Conservation (phyloP, 2,113 vertebrate species). For the Haemorhous mexicanus region DNA sequence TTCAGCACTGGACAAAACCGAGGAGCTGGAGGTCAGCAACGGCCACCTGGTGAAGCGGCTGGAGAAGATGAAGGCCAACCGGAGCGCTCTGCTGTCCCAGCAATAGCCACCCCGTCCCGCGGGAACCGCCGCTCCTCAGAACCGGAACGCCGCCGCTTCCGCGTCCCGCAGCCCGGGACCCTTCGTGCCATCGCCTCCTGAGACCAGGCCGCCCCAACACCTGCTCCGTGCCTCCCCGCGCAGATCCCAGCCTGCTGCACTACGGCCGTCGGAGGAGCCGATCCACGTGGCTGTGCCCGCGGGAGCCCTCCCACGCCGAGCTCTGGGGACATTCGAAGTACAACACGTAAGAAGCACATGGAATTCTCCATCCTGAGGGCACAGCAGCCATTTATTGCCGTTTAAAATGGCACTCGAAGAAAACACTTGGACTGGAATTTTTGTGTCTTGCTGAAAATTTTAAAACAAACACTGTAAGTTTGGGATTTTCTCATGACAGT, state of each 20-base stretch:
- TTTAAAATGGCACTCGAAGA: not conserved
- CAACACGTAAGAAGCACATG: conserved; percentile 35
- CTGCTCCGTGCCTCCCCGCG: not conserved
- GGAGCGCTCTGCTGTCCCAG: conserved; percentile 85
- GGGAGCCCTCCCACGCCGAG: not conserved
- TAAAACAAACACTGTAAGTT: not conserved
- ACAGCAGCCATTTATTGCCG: conserved; percentile 17
- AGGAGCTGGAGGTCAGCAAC: conserved; percentile 94
- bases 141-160: not conserved
- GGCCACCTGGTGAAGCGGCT: conserved; percentile 90
- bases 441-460: conserved; percentile 65
- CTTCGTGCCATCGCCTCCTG: conserved; percentile 46
- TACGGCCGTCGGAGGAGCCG: not conserved
- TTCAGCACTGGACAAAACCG: conserved; percentile 89
- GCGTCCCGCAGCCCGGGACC: not conserved
- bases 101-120: conserved; percentile 57
- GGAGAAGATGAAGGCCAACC: conserved; percentile 93
- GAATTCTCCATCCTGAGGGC: not conserved
- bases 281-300: conserved; percentile 11
- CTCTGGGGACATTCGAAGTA: not conserved
- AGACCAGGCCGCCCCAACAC: not conserved
- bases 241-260: conserved; percentile 35
- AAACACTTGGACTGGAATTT: conserved; percentile 52
- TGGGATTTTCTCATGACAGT: conserved; percentile 30
- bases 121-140: not conserved